These are phyloP conservation scores for Xiphorhynchus elegans DNA, from an alignment of 2,113 vertebrate species.

Conservation along the genomic window DNA sequence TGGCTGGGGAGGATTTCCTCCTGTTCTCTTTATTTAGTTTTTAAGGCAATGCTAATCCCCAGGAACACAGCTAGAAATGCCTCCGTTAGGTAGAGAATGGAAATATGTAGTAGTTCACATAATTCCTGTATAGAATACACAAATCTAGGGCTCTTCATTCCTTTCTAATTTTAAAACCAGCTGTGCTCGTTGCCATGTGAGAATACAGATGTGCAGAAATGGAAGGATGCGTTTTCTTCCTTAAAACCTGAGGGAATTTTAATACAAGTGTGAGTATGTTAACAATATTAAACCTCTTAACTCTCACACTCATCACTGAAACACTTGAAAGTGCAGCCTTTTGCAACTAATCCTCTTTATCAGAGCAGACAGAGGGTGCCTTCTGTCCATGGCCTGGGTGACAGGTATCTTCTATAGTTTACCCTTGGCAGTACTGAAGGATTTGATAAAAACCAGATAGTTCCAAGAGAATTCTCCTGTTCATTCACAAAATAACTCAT, in stretches of 20 bases:
- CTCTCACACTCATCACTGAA: background rate
- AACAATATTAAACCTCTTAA: background rate
- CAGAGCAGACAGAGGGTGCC: background rate
- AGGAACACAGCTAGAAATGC: background rate
- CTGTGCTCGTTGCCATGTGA: background rate
- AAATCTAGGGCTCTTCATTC: background rate
- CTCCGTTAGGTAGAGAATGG: background rate
- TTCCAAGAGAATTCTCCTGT: background rate
- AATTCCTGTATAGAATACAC: background rate
- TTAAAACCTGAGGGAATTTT: background rate
- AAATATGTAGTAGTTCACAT: background rate
- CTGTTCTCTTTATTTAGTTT: background rate
- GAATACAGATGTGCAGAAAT: background rate
- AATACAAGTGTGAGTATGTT: background rate
- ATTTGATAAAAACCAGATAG: background rate
- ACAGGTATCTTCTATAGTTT: background rate
- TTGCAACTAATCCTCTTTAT: background rate
- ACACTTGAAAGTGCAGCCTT: background rate
- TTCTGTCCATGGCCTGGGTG: background rate
- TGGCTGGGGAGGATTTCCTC: background rate
- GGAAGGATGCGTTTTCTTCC: background rate
- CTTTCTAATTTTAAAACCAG: background rate
- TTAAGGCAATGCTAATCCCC: background rate
- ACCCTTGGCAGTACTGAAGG: background rate
- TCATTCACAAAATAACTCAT: background rate